Evolutionary conservation across 2,113 vertebrate genomes (phyloP), one percentile per base, ranked within the genome.

Genomic region (Murina feae): DNA sequence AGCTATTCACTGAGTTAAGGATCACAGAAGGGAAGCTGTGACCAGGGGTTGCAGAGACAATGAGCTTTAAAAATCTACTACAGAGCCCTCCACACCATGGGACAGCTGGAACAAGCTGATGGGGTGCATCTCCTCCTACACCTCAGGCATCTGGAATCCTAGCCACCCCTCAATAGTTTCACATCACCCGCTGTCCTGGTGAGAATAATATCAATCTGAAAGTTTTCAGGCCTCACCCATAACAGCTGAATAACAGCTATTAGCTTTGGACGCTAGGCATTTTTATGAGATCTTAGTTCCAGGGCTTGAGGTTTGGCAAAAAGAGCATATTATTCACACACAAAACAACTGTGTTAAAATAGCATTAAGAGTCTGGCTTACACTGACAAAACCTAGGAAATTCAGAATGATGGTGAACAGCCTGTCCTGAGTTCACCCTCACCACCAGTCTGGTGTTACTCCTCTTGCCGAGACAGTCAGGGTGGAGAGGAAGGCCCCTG

Each of bases 291-390:
- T 98, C 97, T 97, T 98, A 97, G 98, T 98, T 98, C 98, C 98
- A 98, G 96, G 97, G 94, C 95, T 97, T 98, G 98, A 98, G 98
- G 98, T 98, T 98, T 98, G 98, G 98, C 98, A 96, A 95, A 87
- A 97, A 96, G 93, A 97, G 93, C 89, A 39, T 97, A 98, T 98
- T 98, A 98, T 98, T 98, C 98, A 97, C 97, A 98, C 98, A 98
- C 98, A 98, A 97, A 98, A 98, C 98, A 98, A 98, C 97, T 91
- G 94, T 95, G 98, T 98, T 98, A 98, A 98, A 98, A 98, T 98
- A 98, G 98, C 97, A 98, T 98, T 98, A 98, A 97, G 95, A 95
- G 97, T 98, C 98, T 98, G 98, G 98, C 98, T 97, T 96, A 92
- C 94, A 96, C 86, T 95, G 96, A 98, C 96, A 95, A 97, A 98